Evolutionary conservation across 2,113 vertebrate species (phyloP), one percentile per base, ranked within the genome.

Genomic region (Leptocoma aspasia): DNA sequence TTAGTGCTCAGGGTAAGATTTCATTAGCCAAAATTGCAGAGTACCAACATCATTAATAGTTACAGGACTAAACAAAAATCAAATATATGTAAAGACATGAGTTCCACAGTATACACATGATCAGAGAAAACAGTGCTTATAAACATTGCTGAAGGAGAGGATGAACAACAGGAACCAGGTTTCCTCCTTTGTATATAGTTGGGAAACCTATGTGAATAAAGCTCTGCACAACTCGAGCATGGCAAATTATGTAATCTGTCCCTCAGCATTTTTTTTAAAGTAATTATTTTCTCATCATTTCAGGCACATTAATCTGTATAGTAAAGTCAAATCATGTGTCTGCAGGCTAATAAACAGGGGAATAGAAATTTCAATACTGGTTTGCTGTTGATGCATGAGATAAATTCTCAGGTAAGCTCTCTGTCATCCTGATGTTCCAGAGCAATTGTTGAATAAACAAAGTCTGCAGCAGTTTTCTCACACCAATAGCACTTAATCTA

Each of bases 171-270:
- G 49, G 41, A 65, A 41, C 9, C 30, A 18, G 17, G 4, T 19
- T 75, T 90, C 42, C 26, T 66, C 10, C 13, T 79, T 41, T 66
- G 35, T n/a, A 15, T 63, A 59, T 4, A 20, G 17, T 3, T 59
- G 33, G 30, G 22, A 90, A 85, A 27, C 8, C 15, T 50, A 9
- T 8, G 30, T 76, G 23, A 68, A 14, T 27, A 66, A 88, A 78
- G 8, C 33, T 27, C 52, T 15, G 13, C 13, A 37, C 8, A 68
- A 26, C 3, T 20, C 0, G 0, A 85, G 12, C 17, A 39, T 21
- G 23, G 52, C 2, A 71, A 76, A 72, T 54, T 42, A 39, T 17
- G 35, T 59, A 52, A 92, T 35, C 13, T 68, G 11, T 17, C 21
- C 21, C n/a, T 64, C 1, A 6, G 4, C 19, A 44, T 47, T 60